These are phyloP conservation scores for Drosophila neutralis DNA, from an alignment of 2,888 invertebrate species.

Conservation along the genomic window DNA sequence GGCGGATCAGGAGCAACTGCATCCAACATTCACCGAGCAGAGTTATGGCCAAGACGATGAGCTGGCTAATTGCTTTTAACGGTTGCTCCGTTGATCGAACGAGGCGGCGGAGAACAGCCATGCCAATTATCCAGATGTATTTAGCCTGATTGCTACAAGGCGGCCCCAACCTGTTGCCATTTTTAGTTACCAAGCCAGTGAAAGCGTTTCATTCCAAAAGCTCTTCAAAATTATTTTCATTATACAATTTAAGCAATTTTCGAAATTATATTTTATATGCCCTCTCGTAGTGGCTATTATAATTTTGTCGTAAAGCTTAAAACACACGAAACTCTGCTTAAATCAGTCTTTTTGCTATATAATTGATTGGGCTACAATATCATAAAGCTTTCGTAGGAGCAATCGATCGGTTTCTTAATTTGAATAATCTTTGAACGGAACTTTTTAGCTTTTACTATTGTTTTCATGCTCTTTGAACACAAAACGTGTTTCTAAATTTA, in stretches of 20 bases:
- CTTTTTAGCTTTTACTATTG: too few relatives aligned
- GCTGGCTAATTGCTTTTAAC: conserved; percentile 70
- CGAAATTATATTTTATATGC: not conserved
- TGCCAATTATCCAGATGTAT: conserved; percentile 60
- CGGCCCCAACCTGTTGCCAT: conserved; percentile 1
- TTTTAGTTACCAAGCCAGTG: conserved; percentile 6
- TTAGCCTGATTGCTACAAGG: conserved; percentile 50
- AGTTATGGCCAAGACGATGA: conserved; percentile 57
- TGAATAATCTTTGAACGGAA: too few relatives aligned
- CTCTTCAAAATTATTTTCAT: not conserved
- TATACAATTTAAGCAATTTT: not conserved
- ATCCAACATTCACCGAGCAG: not conserved
- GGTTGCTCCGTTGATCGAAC: conserved; percentile 24
- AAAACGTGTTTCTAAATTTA: too few relatives aligned
- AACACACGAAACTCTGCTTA: not conserved
- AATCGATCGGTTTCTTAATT: too few relatives aligned
- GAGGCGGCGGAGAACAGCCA: conserved; percentile 26
- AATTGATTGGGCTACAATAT: too few relatives aligned
- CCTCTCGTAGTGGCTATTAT: not conserved
- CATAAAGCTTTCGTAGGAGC: too few relatives aligned
- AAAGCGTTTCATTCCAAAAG: conserved; percentile 13
- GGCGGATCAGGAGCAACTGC: conserved; percentile 28
- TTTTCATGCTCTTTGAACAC: too few relatives aligned
- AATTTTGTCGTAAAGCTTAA: not conserved
- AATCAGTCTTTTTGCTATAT: too few relatives aligned